These are phyloP conservation scores for Pterobdella sp. DNA, from an alignment of 2,888 invertebrate species.

Conservation along the genomic window DNA sequence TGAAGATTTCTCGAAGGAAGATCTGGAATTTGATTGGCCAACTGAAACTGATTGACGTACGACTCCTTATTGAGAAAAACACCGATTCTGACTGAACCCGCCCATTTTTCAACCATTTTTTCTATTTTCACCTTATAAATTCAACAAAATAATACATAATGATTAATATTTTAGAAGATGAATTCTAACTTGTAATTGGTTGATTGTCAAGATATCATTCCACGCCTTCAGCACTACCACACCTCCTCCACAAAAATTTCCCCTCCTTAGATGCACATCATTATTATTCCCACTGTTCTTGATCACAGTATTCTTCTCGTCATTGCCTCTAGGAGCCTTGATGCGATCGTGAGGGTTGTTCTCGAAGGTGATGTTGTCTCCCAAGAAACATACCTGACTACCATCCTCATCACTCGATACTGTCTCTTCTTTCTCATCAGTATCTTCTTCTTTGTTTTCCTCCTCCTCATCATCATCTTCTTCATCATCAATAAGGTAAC, in stretches of 20 bases:
- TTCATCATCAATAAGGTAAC: background rate
- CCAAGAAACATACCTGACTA: background rate
- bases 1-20: background rate
- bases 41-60: background rate
- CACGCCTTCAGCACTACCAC: too few species aligned
- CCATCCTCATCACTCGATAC: background rate
- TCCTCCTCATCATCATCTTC: background rate
- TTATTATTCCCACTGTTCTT: too few species aligned
- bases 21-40: background rate
- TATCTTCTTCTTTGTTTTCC: background rate
- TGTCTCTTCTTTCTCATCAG: background rate
- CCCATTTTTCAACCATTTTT: slow-evolving; percentile 66
- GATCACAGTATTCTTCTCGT: too few species aligned
- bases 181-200: background rate
- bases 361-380: background rate
- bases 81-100: slow-evolving; percentile 69
- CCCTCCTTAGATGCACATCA: too few species aligned
- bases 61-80: slow-evolving; percentile 56
- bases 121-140: slow-evolving; percentile 61
- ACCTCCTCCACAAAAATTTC: too few species aligned
- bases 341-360: too few species aligned
- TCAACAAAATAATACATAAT: background rate
- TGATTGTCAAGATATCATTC: too few species aligned
- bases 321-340: too few species aligned
- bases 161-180: background rate